Evolutionary conservation across 2,888 invertebrate species (phyloP), one percentile per base, ranked within the genome.

Genomic region (Scotopteryx bipunctaria): DNA sequence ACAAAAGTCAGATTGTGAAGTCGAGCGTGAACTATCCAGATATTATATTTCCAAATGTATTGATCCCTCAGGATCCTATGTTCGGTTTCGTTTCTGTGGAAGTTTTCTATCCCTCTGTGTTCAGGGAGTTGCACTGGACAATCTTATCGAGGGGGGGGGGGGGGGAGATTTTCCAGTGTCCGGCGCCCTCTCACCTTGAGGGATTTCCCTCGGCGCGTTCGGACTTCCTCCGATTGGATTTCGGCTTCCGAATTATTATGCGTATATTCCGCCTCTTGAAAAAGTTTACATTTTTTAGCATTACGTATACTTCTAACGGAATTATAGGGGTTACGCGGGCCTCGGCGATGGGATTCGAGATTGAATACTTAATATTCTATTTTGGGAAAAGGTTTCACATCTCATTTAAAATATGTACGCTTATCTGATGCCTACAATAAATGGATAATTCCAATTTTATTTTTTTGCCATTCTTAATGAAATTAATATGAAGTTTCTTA

Each of bases 91-190:
- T 84, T 86, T 84, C 85, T 77, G 81, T 78, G 68, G 76, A 89
- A 88, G 78, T 90, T 89, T 88, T 83, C 85, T 87, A 88, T 86
- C 88, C 89, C 88, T 88, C 79, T 80, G 88, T 80, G 87, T 85
- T 85, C 74, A 77, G 89, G 88, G 89, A 88, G 83, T 86, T 87
- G 87, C 86, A 86, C 82, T 86, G 86, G 88, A 89, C 89, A 89
- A 90, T 90, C 87, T 89, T 88, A 89, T 89, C 89, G 85, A 77
- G 73, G 76, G 75, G 77, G 66, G 71, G 48, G 73, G 78, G 74
- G 78, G 79, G 80, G 69, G 80, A 84, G 83, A 88, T 89, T 88
- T 89, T 85, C 87, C 81, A 85, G 72, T 86, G 86, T 83, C 86
- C 89, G 76, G 79, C 67, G 76, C 74, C 79, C 81, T 84, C 82